Evolutionary conservation across 2,797 vertebrate genomes (phyloP), one percentile per base, ranked within the genome.

Genomic region (Chrosomus eos): DNA sequence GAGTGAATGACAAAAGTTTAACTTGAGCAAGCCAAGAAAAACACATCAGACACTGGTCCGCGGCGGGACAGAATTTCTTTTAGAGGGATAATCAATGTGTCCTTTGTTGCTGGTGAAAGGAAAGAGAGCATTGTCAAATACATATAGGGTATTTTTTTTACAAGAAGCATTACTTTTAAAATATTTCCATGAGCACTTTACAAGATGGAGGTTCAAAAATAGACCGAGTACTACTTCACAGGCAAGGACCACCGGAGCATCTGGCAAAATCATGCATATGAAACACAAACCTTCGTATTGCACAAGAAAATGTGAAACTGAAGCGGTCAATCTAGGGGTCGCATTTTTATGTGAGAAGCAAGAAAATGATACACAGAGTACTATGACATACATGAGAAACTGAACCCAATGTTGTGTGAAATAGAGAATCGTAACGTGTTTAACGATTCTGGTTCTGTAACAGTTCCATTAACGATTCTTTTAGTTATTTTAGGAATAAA

Each of bases 51-150:
- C 92, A 92, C 90, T 80, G 90, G 88, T 88, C 90, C 78, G 83
- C 87, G 90, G 91, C 93, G 92, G 92, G 90, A 93, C 90, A 88
- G 91, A 89, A 88, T 91, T 91, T 93, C 93, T 92, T 93, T 95
- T 91, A 93, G 91, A 93, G 93, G 93, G 91, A 93, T 92, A 86
- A 94, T 95, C 90, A 95, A 89, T 85, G 81, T 87, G 91, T 92
- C 88, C 88, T 95, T 95, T 95, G 94, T 95, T 95, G 93, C 94
- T 93, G 90, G 90, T 92, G 93, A 90, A 92, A 90, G 91, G 62
- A 88, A 91, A 74, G 90, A 85, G 75, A 90, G 86, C 84, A 79
- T 88, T 81, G 83, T 72, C 82, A 83, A 83, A 84, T 83, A 68
- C 79, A 82, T 67, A 80, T 72, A 85, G 60, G 62, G 62, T 67